Evolutionary conservation across 2,113 vertebrate genomes (phyloP).

Genomic region (Phoenicopterus ruber): DNA sequence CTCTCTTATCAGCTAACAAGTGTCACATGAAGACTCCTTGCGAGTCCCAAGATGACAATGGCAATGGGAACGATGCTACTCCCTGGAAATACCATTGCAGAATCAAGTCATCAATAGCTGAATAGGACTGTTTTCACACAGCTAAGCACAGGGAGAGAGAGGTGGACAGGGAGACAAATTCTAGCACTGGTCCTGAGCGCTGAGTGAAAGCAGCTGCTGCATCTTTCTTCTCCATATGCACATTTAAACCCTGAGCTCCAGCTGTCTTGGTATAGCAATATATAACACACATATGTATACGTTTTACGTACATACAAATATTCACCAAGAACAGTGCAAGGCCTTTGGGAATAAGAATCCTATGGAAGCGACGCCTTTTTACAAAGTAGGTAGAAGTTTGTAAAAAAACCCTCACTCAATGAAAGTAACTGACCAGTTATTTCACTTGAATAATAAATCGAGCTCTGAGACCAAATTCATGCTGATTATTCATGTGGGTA

Average conservation of each 20-base stretch:
- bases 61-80: not conserved
- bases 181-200: not conserved
- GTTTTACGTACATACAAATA: not conserved
- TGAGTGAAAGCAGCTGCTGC: not conserved
- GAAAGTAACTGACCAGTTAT: not conserved
- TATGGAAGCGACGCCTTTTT: not conserved
- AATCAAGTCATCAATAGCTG: not conserved
- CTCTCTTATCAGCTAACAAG: not conserved
- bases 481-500: not conserved
- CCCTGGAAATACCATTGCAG: not conserved
- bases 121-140: not conserved
- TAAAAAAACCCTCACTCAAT: not conserved
- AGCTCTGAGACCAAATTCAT: not conserved
- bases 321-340: not conserved
- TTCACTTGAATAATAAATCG: not conserved
- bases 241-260: not conserved
- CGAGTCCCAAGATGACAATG: not conserved
- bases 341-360: not conserved
- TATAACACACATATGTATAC: no score
- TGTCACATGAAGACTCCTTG: not conserved
- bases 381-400: not conserved
- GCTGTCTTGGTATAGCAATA: not conserved
- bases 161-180: not conserved
- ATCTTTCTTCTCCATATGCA: not conserved
- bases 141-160: not conserved